These are phyloP conservation scores for Pluvialis apricaria DNA, from an alignment of 2,113 vertebrate species.

Conservation along the genomic window DNA sequence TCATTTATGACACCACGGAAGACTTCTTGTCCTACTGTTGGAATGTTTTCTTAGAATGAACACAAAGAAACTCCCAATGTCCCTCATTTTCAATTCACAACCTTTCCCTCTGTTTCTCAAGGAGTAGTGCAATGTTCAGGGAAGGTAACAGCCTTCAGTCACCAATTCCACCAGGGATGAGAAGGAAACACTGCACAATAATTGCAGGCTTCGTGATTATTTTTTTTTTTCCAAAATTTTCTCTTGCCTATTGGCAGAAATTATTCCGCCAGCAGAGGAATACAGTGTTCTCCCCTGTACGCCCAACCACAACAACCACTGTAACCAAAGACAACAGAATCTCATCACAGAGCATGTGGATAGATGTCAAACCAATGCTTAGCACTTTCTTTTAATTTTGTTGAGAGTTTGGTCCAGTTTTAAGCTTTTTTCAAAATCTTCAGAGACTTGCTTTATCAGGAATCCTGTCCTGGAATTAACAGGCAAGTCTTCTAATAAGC, in stretches of 20 bases:
- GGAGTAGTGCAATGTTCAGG: not conserved
- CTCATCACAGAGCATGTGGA: not conserved
- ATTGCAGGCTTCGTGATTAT: accelerated
- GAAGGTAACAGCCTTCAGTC: not conserved
- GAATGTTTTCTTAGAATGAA: not conserved
- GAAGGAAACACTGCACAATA: not conserved
- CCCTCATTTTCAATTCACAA: not conserved
- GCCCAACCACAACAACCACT: not conserved
- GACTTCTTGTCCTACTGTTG: not conserved
- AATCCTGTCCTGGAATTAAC: not conserved
- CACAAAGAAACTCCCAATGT: not conserved
- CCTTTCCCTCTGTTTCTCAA: not conserved
- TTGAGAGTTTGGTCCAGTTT: not conserved
- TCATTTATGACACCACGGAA: not conserved
- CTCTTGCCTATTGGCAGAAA: not conserved
- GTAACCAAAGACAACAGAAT: not conserved
- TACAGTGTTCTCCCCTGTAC: not conserved
- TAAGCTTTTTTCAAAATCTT: not conserved
- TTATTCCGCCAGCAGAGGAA: not conserved
- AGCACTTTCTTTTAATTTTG: not conserved
- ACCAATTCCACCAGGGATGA: not conserved
- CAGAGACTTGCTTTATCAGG: not conserved
- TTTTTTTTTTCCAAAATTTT: not conserved
- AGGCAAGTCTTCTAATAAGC: accelerated
- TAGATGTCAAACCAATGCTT: not conserved